These are phyloP conservation scores for Patella pellucida DNA, from an alignment of 2,888 invertebrate genomes.

Conservation along the genomic window DNA sequence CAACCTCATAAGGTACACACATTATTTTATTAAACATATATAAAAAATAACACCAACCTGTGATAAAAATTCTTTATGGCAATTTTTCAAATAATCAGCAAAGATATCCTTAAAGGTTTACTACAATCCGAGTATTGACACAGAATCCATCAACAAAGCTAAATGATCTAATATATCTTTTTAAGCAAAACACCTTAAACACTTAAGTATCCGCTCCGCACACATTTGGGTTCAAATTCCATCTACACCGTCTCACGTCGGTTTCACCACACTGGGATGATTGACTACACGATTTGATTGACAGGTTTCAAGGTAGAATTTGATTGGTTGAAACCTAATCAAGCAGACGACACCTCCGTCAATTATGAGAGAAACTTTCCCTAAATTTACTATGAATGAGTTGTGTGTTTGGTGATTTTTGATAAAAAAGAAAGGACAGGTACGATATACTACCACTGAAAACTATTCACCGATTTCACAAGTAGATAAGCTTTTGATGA, in stretches of 20 bases:
- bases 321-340: conserved; percentile 3
- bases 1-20: no score
- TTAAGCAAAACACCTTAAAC: background rate
- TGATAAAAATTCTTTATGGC: no score
- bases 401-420: background rate
- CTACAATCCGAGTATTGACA: no score
- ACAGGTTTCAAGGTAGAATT: background rate
- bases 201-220: background rate
- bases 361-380: background rate
- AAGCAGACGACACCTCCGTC: conserved; percentile 10
- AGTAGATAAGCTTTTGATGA: conserved; percentile 8
- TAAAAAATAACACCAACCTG: no score
- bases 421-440: background rate
- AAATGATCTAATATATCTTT: no score
- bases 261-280: conserved; percentile 4
- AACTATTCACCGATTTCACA: conserved; percentile 1
- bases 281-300: conserved; percentile 4
- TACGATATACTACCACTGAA: background rate
- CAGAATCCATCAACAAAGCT: no score
- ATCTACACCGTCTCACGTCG: conserved; percentile 7
- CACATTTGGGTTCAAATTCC: conserved; percentile 10
- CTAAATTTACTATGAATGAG: background rate
- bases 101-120: no score
- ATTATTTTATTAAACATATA: no score
- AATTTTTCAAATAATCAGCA: no score